phyloP scores from a whole-genome alignment of 2,797 vertebrate species.

The Rhinogobio ventralis region DNA sequence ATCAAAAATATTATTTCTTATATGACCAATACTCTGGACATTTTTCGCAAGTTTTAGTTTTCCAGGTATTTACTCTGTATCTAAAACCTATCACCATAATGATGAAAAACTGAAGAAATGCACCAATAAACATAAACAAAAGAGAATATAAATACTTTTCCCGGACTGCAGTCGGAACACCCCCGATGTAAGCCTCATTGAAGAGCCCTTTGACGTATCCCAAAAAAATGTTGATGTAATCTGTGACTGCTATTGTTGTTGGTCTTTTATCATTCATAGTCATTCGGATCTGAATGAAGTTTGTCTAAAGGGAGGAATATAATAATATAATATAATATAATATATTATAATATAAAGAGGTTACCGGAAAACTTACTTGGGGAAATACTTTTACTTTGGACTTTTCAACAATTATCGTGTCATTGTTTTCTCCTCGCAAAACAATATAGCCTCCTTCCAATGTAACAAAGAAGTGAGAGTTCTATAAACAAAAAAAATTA shows the following conservation, averaged over 20 bases:
- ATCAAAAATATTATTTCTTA: not conserved
- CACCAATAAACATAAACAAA: not conserved
- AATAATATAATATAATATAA: not conserved
- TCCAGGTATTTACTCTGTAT: not conserved
- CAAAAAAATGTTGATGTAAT: constrained; percentile 11
- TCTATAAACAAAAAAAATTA: constrained; percentile 52
- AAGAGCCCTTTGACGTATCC: constrained; percentile 57
- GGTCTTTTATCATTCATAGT: not conserved
- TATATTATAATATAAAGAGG: not conserved
- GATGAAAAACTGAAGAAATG: not conserved
- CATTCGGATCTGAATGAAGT: constrained; percentile 42
- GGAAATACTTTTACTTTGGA: constrained; percentile 64
- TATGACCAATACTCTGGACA: not conserved
- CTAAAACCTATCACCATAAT: not conserved
- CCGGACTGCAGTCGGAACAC: constrained; percentile 79
- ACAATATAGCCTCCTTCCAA: constrained; percentile 66
- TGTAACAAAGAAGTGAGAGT: constrained; percentile 62
- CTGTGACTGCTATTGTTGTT: not conserved
- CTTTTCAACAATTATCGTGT: constrained; percentile 40
- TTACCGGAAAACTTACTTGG: constrained; percentile 60
- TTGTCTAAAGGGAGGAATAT: constrained; percentile 25
- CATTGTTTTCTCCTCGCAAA: constrained; percentile 56
- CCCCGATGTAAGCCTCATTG: constrained; percentile 81
- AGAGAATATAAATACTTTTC: constrained; percentile 74
- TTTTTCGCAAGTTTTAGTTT: not conserved